Conservation (phyloP, 1,140 invertebrate species). For the Tetragonula clypearis region DNA sequence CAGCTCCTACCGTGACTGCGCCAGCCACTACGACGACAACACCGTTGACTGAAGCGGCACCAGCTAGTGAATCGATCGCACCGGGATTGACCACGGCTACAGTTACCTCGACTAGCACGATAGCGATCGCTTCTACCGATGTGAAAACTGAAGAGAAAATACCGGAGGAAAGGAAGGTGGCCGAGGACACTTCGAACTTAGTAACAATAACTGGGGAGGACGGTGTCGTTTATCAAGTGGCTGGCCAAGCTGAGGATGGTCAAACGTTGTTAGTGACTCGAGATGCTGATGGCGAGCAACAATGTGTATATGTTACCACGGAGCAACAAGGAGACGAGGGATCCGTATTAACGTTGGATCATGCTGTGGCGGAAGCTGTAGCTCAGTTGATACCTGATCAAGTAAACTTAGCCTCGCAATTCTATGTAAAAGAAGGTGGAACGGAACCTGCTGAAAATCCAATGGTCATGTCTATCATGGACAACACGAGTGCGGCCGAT, state of each 20-base stretch:
- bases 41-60: constrained; percentile 32
- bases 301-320: constrained; percentile 87
- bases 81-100: constrained; percentile 49
- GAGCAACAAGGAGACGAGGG: constrained; percentile 84
- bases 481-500: constrained; percentile 65
- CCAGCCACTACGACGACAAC: constrained; percentile 34
- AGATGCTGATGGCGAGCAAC: constrained; percentile 86
- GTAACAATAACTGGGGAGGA: constrained; percentile 83
- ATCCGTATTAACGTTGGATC: constrained; percentile 84
- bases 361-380: constrained; percentile 84
- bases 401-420: constrained; percentile 80
- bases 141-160: constrained; percentile 67
- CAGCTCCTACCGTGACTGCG: constrained; percentile 25
- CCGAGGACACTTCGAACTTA: constrained; percentile 74
- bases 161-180: constrained; percentile 67
- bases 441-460: constrained; percentile 74
- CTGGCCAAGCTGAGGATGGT: constrained; percentile 89
- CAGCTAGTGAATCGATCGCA: constrained; percentile 16
- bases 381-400: constrained; percentile 80
- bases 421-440: constrained; percentile 83
- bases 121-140: constrained; percentile 48
- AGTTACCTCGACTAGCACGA: constrained; percentile 51
- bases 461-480: constrained; percentile 82
- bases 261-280: constrained; percentile 87
- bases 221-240: constrained; percentile 84